These are phyloP conservation scores for Catocala sponsa DNA, from an alignment of 2,888 invertebrate species.

Conservation along the genomic window DNA sequence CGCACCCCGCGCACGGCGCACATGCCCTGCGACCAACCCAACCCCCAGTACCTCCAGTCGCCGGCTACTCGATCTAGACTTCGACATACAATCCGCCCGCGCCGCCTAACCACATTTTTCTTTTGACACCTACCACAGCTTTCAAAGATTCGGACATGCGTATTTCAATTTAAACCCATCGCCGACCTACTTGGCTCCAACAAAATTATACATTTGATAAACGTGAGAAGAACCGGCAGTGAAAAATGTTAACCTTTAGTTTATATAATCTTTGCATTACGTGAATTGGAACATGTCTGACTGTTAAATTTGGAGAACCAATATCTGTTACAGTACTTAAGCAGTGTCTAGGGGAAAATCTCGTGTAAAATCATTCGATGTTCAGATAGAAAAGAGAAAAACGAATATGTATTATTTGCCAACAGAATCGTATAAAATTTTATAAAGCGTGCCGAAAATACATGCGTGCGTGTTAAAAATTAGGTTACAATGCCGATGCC, in stretches of 20 bases:
- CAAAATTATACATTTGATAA: neutral
- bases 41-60: conserved; percentile 50
- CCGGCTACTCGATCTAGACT: conserved; percentile 67
- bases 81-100: conserved; percentile 57
- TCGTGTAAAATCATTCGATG: conserved; percentile 14
- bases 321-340: neutral
- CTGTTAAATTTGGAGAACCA: neutral
- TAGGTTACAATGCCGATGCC: conserved; percentile 33
- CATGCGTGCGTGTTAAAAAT: conserved; percentile 34
- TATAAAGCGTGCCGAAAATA: conserved; percentile 36
- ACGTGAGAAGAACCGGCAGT: neutral
- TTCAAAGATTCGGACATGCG: conserved; percentile 27
- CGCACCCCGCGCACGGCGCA: conserved; percentile 60
- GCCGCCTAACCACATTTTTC: conserved; percentile 30
- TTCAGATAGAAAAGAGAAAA: conserved; percentile 20
- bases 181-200: conserved; percentile 23
- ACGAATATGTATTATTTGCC: conserved; percentile 23
- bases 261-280: conserved; percentile 21
- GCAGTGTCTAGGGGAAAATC: neutral
- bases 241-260: conserved; percentile 7
- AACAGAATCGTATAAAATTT: conserved; percentile 36
- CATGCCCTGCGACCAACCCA: conserved; percentile 50
- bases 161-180: conserved; percentile 33
- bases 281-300: no score
- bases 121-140: conserved; percentile 34